Conservation (phyloP, 2,888 invertebrate genomes). For the Ramazzottius varieornatus region DNA sequence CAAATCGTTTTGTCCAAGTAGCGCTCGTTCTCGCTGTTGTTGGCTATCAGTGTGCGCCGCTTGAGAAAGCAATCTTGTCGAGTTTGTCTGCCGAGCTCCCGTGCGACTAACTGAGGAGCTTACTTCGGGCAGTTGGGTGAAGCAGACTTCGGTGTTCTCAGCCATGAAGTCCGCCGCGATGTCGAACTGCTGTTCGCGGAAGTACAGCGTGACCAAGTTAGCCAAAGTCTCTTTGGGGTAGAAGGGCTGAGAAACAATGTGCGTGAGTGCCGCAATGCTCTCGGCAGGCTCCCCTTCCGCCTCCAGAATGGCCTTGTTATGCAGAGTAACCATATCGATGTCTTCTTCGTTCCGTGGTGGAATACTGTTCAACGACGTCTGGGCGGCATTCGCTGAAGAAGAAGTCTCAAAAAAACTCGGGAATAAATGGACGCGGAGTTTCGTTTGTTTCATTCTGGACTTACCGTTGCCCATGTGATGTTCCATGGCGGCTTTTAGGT, state of each 20-base stretch:
- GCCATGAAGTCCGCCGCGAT: slow-evolving; percentile 89
- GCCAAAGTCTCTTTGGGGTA: slow-evolving; percentile 94
- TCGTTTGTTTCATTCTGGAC: no score
- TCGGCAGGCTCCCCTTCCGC: slow-evolving; percentile 40
- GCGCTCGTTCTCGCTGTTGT: no score
- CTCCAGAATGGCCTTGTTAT: slow-evolving; percentile 77
- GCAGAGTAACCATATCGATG: slow-evolving; percentile 81
- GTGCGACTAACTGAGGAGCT: no score
- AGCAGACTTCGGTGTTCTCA: slow-evolving; percentile 82
- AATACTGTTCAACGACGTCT: slow-evolving; percentile 30
- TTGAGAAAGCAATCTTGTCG: no score
- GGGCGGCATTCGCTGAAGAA: no score
- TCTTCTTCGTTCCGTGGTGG: slow-evolving; percentile 65
- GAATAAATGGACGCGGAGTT: no score
- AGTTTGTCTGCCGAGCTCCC: no score
- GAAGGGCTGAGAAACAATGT: slow-evolving; percentile 73
- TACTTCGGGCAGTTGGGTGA: slow-evolving; percentile 68
- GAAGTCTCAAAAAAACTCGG: no score
- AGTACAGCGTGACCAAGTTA: slow-evolving; percentile 71
- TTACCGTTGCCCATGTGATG: slow-evolving; percentile 60
- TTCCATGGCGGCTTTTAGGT: slow-evolving; percentile 90
- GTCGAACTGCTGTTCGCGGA: slow-evolving; percentile 75
- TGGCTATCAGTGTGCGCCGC: no score
- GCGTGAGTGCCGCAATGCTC: slow-evolving; percentile 49
- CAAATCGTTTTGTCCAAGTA: no score